Conservation (phyloP, 2,888 invertebrate genomes). For the Meteorus cinctellus region DNA sequence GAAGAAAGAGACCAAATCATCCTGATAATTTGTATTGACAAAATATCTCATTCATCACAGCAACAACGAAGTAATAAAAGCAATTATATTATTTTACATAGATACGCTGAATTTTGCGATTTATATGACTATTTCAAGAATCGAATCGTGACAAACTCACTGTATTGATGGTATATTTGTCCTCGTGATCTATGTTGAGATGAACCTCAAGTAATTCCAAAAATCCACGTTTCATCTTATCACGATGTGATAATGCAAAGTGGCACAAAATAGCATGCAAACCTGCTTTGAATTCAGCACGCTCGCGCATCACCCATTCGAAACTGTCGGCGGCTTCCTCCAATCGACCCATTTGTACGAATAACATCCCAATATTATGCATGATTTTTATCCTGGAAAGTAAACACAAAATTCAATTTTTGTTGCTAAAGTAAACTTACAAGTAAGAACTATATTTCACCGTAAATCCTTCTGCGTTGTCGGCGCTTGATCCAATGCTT, state of each 20-base stretch:
- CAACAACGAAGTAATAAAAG: neutral
- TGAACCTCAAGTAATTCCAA: constrained; percentile 92
- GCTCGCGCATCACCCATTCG: constrained; percentile 98
- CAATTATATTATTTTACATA: constrained; percentile 29
- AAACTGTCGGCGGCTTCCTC: constrained; percentile 97
- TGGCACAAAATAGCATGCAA: constrained; percentile 92
- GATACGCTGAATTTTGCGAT: constrained; percentile 25
- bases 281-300: constrained; percentile 89
- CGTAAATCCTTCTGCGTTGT: constrained; percentile 94
- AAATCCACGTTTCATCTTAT: constrained; percentile 95
- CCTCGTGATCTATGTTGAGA: constrained; percentile 87
- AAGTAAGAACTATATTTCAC: constrained; percentile 67
- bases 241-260: constrained; percentile 91
- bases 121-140: neutral
- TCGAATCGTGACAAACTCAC: constrained; percentile 58
- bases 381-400: constrained; percentile 90
- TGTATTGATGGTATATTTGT: constrained; percentile 72
- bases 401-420: neutral
- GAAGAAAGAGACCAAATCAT: neutral
- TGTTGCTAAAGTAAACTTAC: too few species aligned
- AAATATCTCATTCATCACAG: neutral
- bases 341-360: constrained; percentile 97
- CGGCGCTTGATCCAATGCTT: constrained; percentile 98
- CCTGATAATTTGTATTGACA: neutral
- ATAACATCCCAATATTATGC: constrained; percentile 96